phyloP scores from a whole-genome alignment of 2,888 invertebrate species.

The Drosophila quinaria region DNA sequence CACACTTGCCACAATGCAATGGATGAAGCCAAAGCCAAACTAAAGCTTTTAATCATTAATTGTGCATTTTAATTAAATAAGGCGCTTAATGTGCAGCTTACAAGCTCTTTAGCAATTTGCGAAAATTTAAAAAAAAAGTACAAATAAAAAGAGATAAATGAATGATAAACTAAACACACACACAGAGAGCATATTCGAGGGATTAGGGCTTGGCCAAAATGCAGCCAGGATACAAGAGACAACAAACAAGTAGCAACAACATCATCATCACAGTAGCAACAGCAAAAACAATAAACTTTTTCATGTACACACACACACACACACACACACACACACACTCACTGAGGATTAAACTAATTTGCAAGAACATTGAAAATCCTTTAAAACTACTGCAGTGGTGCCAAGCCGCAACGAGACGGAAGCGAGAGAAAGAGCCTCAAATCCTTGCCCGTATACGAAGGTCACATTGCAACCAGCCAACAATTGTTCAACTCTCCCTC shows the following conservation, averaged over 20 bases:
- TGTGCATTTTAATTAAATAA: conserved; percentile 34
- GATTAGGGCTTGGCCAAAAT: conserved; percentile 35
- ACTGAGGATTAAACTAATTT: conserved; percentile 75
- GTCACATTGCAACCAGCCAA: conserved; percentile 12
- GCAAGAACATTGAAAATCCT: conserved; percentile 74
- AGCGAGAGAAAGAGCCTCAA: background rate
- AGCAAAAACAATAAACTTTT: conserved; percentile 72
- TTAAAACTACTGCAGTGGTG: conserved; percentile 57
- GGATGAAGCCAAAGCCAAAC: background rate
- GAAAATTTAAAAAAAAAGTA: conserved; percentile 12
- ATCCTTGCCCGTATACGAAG: conserved; percentile 8
- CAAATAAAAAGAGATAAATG: background rate
- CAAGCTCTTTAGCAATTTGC: conserved; percentile 30
- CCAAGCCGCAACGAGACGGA: conserved; percentile 18
- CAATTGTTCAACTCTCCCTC: background rate
- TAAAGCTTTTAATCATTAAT: conserved; percentile 27
- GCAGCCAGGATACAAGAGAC: conserved; percentile 38
- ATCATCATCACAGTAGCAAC: conserved; percentile 24
- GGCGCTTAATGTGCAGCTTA: conserved; percentile 28
- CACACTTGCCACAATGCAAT: conserved; percentile 5
- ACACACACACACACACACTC: conserved; percentile 20
- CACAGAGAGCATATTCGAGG: conserved; percentile 12
- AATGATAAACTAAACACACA: background rate
- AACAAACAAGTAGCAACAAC: conserved; percentile 10
- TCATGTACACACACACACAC: conserved; percentile 16